Base-by-base conservation (phyloP, 2,888 invertebrate species). In the Andrena chrysosceles region DNA sequence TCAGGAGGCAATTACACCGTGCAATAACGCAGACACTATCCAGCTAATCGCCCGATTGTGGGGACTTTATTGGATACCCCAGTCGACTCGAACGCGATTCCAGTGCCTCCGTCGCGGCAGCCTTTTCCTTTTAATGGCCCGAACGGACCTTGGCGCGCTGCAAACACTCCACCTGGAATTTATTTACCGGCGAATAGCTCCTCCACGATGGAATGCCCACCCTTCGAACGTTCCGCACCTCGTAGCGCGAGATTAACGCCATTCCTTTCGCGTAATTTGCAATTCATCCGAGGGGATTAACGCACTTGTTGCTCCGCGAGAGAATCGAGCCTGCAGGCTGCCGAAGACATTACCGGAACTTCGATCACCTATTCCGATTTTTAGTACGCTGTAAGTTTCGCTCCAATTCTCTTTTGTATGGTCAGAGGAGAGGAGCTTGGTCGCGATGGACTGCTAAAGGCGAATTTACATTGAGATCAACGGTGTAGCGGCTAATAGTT, bases 21-120 rank as follows among this genome's bases (percentile, higher is more conserved):
- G 52, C 81, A 85, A 85, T 85, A 85, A 84, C 62, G 81, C 81
- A 64, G 68, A 59, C 81, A n/a, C 67, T 68, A 74, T 63, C 54
- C 74, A 49, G 49, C 85, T 81, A 75, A 86, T 80, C 76, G 77
- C 69, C 7, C 74, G 66, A 74, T 77, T 68, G 71, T 29, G 52
- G 69, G 13, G 67, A 59, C 74, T 83, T 83, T 77, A 83, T 86
- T 83, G 71, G 77, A 81, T 77, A 73, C 42, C 52, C 56, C 33
- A 63, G 23, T 54, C 49, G 71, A 60, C 67, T 79, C n/a, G 31
- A 48, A 54, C 63, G 26, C 72, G 73, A 68, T 69, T 68, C 54
- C 23, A 69, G 35, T 48, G 20, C 62, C 64, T 2, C 26, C 42
- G 67, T 62, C 74, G 23, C 48, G 4, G 16, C 48, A 60, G 26